phyloP scores from a whole-genome alignment of 2,113 vertebrate genomes.

The Sorex fumeus region DNA sequence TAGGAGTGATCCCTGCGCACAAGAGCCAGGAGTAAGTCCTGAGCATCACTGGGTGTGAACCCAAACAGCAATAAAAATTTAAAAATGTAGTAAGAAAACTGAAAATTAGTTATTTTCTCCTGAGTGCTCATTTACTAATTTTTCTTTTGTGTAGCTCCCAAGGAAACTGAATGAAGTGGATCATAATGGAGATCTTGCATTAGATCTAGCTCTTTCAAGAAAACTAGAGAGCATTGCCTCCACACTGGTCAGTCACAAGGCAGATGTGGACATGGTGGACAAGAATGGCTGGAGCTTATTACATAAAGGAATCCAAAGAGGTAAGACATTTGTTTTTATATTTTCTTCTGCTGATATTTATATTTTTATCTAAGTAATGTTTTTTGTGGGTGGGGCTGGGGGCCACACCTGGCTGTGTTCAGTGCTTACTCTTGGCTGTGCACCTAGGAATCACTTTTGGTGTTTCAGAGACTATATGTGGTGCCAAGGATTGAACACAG shows the following conservation, averaged over 20 bases:
- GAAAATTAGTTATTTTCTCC: background rate
- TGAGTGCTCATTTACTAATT: constrained; percentile 45
- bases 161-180: constrained; percentile 97
- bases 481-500: no score
- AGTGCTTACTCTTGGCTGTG: no score
- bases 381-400: no score
- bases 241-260: constrained; percentile 96
- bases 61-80: no score
- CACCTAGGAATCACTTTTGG: no score
- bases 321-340: constrained; percentile 83
- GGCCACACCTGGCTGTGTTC: no score
- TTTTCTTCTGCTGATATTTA: constrained; percentile 14
- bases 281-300: constrained; percentile 97
- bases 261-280: constrained; percentile 97
- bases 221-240: constrained; percentile 96
- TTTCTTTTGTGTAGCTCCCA: constrained; percentile 89
- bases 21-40: no score
- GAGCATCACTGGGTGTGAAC: no score
- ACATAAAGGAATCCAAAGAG: constrained; percentile 98
- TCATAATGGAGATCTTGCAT: constrained; percentile 96
- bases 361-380: background rate
- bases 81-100: background rate
- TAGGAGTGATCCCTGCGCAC: no score
- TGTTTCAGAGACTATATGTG: no score
- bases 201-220: constrained; percentile 95